These are phyloP conservation scores for Suillia variegata DNA, from an alignment of 2,888 invertebrate species.

Conservation along the genomic window DNA sequence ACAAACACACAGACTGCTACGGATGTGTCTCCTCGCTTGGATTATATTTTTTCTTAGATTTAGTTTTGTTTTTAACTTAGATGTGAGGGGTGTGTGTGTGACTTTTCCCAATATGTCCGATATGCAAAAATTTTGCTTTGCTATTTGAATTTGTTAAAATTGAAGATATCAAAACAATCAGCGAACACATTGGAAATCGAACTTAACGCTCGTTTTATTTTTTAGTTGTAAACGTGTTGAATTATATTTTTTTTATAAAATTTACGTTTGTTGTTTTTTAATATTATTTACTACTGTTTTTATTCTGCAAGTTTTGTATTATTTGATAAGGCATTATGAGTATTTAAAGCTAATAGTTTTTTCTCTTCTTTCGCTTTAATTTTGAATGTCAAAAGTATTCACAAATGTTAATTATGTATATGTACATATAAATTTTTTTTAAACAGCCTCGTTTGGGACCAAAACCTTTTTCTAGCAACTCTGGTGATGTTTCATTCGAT, in stretches of 20 bases:
- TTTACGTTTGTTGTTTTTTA: not conserved
- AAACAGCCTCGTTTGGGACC: slow-evolving; percentile 81
- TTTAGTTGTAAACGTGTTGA: not conserved
- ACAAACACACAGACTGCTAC: slow-evolving; percentile 3
- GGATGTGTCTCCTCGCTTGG: slow-evolving; percentile 6
- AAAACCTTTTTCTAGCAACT: slow-evolving; percentile 82
- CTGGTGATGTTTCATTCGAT: slow-evolving; percentile 79
- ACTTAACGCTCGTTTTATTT: too few relatives aligned
- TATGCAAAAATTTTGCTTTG: too few relatives aligned
- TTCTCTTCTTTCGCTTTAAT: too few relatives aligned
- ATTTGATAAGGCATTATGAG: too few relatives aligned
- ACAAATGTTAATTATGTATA: not conserved
- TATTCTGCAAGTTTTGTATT: too few relatives aligned
- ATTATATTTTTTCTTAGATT: slow-evolving; percentile 3
- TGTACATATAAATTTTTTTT: not conserved
- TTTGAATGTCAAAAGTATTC: too few relatives aligned
- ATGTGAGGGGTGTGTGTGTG: too few relatives aligned
- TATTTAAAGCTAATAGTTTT: too few relatives aligned
- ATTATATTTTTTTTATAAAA: not conserved
- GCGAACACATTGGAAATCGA: not conserved
- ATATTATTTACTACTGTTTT: not conserved
- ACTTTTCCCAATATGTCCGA: too few relatives aligned
- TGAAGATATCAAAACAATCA: too few relatives aligned
- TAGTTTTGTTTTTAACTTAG: slow-evolving; percentile 7
- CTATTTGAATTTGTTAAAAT: too few relatives aligned